Base-by-base conservation (phyloP, 2,797 vertebrate species). In the Eulemur rubriventer region DNA sequence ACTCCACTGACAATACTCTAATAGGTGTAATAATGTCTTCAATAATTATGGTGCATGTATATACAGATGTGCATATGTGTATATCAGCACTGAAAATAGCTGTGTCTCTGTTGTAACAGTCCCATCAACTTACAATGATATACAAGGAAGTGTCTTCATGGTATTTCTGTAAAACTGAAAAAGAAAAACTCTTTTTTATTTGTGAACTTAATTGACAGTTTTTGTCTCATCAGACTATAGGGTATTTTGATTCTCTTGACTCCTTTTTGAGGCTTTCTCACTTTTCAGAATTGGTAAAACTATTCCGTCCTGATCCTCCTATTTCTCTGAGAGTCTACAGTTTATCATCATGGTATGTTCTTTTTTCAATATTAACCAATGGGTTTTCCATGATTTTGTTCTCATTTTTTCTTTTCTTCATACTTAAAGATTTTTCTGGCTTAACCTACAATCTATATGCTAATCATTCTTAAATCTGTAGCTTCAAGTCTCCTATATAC, bases 391-490 rank as follows among this genome's bases (percentile, higher is more conserved):
- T 63, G 22, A 46, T 67, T 73, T 96, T 85, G 10, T 75, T 94
- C 38, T 79, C 13, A 12, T 61, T 94, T 95, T 57, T 57, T 88
- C 17, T 28, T 88, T 82, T 70, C 28, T 78, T 79, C 41, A 75
- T 50, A 87, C 46, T 80, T 33, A 83, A 96, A 90, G 4, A 61
- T 88, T 90, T 97, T 87, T 28, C 26, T 85, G 63, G 52, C 67
- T 94, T 91, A 91, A 96, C 84, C 35, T 92, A 88, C 38, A 72
- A 95, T 91, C 73, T 94, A 79, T 82, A 96, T 96, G 81, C 85
- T 94, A 96, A 97, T 83, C 22, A 94, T 43, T 75, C 52, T 96
- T 43, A 93, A 85, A 57, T 85, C 72, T 75, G 20, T 75, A 91
- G 26, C 55, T 57, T 84, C 11, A 73, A 10, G 12, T 93, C 33